These are phyloP conservation scores for Neotoxoptera formosana DNA, from an alignment of 1,140 invertebrate species.

Conservation along the genomic window DNA sequence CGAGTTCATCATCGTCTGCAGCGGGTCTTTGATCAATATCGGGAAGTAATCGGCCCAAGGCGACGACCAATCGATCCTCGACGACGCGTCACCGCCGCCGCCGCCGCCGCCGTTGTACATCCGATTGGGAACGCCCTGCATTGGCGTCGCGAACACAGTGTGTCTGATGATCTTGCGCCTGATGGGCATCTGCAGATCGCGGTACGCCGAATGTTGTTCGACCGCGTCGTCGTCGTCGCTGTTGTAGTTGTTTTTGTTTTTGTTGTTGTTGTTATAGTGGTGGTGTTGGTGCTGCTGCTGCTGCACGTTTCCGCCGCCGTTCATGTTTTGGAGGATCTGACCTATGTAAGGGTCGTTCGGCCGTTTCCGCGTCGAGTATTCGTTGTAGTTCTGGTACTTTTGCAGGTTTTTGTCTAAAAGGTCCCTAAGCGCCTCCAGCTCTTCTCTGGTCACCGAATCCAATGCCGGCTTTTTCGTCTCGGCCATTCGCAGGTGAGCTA, in stretches of 20 bases:
- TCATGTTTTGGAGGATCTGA: slow-evolving; percentile 15
- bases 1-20: slow-evolving; percentile 63
- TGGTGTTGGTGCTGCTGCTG: neutral
- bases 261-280: neutral
- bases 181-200: neutral
- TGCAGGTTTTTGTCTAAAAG: slow-evolving; percentile 20
- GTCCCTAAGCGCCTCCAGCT: slow-evolving; percentile 31
- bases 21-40: slow-evolving; percentile 68
- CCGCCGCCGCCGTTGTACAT: neutral
- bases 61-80: slow-evolving; percentile 43
- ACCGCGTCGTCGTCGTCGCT: neutral
- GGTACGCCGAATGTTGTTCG: neutral
- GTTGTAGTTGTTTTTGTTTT: neutral
- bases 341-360: slow-evolving; percentile 39
- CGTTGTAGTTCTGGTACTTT: slow-evolving; percentile 32
- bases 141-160: slow-evolving; percentile 23
- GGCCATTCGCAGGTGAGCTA: slow-evolving; percentile 21
- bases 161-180: slow-evolving; percentile 24
- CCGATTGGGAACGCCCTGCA: neutral
- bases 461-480: neutral
- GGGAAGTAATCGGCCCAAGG: slow-evolving; percentile 65
- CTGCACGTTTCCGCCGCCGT: neutral
- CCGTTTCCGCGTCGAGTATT: neutral
- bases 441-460: neutral
- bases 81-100: neutral